Conservation (phyloP, 2,113 vertebrate species). For the Chaenocephalus aceratus region DNA sequence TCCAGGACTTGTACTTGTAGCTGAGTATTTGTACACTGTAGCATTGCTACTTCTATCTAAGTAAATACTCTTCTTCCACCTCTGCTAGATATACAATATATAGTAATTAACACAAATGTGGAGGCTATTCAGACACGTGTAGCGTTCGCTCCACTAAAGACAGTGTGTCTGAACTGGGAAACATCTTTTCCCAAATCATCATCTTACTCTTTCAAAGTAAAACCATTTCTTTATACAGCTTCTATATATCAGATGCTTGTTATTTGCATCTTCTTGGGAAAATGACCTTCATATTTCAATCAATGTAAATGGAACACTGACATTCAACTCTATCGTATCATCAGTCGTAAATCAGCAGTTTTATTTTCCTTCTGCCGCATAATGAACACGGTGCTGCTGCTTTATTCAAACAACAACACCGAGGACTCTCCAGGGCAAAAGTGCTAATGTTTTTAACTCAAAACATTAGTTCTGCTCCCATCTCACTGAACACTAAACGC, state of each 20-base stretch:
- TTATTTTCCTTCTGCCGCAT: neutral
- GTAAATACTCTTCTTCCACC: too few species aligned
- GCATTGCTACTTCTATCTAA: too few species aligned
- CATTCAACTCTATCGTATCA: neutral
- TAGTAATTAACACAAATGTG: neutral
- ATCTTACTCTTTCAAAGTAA: neutral
- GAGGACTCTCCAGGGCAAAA: neutral
- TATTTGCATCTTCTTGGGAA: neutral
- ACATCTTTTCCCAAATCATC: neutral
- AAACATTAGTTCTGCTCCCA: slow-evolving; percentile 8
- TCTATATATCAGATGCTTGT: neutral
- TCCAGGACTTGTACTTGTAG: too few species aligned
- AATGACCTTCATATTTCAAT: too few species aligned
- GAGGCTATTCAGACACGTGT: neutral
- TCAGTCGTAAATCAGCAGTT: neutral
- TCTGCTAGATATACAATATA: too few species aligned
- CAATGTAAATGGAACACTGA: neutral
- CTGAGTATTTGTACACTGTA: too few species aligned
- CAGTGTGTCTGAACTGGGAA: neutral
- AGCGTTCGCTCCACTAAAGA: neutral
- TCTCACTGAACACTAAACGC: neutral
- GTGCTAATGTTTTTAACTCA: neutral
- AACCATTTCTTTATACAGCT: neutral
- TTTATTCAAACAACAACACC: slow-evolving; percentile 3
- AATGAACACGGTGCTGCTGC: neutral